Evolutionary conservation across 2,888 invertebrate genomes (phyloP).

Genomic region (Pammene aurita): DNA sequence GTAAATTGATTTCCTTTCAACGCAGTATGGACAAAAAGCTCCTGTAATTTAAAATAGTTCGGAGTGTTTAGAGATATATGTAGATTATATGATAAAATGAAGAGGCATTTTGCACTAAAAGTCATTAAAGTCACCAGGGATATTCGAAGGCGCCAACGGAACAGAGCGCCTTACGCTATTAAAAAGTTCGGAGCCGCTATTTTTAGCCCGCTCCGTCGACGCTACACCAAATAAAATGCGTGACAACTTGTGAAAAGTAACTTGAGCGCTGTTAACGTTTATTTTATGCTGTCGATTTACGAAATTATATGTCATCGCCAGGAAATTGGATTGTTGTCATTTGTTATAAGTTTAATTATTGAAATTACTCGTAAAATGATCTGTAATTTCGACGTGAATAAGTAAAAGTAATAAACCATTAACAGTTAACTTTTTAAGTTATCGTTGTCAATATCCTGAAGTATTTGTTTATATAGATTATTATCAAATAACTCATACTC

Average conservation of each 20-base stretch:
- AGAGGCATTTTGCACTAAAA: constrained; percentile 74
- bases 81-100: constrained; percentile 57
- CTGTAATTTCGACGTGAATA: not conserved
- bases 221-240: constrained; percentile 52
- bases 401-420: not conserved
- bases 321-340: constrained; percentile 12
- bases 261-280: constrained; percentile 24
- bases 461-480: too few species aligned
- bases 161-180: constrained; percentile 66
- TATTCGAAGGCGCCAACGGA: constrained; percentile 66
- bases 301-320: constrained; percentile 11
- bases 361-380: not conserved
- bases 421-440: too few species aligned
- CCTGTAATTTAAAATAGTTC: not conserved
- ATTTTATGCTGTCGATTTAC: constrained; percentile 8
- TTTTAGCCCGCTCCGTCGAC: constrained; percentile 59
- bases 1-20: not conserved
- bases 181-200: constrained; percentile 78
- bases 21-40: not conserved
- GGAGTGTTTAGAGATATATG: constrained; percentile 43
- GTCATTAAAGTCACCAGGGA: constrained; percentile 73
- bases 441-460: too few species aligned
- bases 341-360: constrained; percentile 5
- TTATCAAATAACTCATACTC: too few species aligned
- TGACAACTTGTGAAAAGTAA: constrained; percentile 66